A percentile compares a stretch with the other conserved stretches of the same genome.
Evolutionary conservation across 2,797 vertebrate genomes (phyloP).

Genomic region (Melanogrammus aeglefinus): DNA sequence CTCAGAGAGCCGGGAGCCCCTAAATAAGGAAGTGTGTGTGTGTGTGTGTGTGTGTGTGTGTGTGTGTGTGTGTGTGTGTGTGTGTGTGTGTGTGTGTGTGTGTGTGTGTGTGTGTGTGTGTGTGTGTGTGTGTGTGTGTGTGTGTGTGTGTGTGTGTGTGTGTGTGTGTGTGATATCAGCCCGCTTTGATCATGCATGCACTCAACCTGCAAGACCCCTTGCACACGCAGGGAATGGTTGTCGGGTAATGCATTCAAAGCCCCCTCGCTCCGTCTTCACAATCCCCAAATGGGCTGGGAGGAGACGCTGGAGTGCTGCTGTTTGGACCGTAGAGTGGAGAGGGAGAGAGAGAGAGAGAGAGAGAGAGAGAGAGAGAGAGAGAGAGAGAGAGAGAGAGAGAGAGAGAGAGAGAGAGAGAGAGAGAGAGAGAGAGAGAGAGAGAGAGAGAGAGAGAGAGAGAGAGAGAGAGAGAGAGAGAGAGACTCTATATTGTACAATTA

Average conservation of each 20-base stretch:
- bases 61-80: too few relatives aligned
- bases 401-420: not conserved
- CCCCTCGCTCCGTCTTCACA: conserved; percentile 68
- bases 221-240: conserved; percentile 7
- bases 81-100: too few relatives aligned
- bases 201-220: conserved; percentile 9
- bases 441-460: conserved; percentile 32
- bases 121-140: too few relatives aligned
- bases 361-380: conserved; percentile 42
- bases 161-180: conserved; percentile 48
- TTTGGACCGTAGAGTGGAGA: conserved; percentile 79
- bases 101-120: too few relatives aligned
- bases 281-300: conserved; percentile 80
- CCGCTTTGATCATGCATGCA: conserved; percentile 55
- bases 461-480: too few relatives aligned
- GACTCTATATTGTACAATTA: too few relatives aligned
- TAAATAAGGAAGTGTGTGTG: conserved; percentile 52
- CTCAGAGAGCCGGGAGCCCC: conserved; percentile 71
- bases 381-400: conserved; percentile 31
- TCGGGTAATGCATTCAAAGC: conserved; percentile 78
- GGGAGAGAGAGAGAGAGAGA: not conserved
- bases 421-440: conserved; percentile 43
- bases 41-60: too few relatives aligned
- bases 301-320: conserved; percentile 82
- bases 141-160: not conserved